These are phyloP conservation scores for Eolophus roseicapilla DNA, from an alignment of 2,113 vertebrate genomes.

Conservation along the genomic window DNA sequence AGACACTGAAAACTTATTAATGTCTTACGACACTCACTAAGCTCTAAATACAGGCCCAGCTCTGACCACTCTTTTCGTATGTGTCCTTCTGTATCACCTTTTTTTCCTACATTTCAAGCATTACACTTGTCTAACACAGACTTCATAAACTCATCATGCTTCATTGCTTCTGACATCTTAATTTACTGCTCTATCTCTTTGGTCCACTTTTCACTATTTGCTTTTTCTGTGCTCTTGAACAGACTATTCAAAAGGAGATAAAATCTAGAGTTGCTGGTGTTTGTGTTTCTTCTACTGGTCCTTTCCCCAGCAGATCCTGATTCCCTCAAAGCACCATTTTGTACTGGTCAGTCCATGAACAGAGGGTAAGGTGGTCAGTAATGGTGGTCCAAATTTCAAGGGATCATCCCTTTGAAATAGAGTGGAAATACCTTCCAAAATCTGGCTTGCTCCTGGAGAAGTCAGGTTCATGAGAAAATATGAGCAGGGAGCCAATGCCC, in stretches of 20 bases:
- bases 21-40: neutral
- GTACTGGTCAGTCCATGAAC: neutral
- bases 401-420: neutral
- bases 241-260: neutral
- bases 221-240: neutral
- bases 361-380: neutral
- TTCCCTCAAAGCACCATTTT: neutral
- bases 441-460: neutral
- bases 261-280: neutral
- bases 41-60: neutral
- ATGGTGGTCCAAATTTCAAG: neutral
- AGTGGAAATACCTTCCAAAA: neutral
- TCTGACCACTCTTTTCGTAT: neutral
- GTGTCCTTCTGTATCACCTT: neutral
- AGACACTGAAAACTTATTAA: neutral
- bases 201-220: neutral
- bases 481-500: rapidly evolving
- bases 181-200: neutral
- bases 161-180: neutral
- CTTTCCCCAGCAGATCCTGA: neutral
- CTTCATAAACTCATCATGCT: neutral
- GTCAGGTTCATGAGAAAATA: neutral
- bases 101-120: neutral
- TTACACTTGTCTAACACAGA: neutral
- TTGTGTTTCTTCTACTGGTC: neutral